phyloP scores from a whole-genome alignment of 2,888 invertebrate genomes.

The Polymixis flavicincta region DNA sequence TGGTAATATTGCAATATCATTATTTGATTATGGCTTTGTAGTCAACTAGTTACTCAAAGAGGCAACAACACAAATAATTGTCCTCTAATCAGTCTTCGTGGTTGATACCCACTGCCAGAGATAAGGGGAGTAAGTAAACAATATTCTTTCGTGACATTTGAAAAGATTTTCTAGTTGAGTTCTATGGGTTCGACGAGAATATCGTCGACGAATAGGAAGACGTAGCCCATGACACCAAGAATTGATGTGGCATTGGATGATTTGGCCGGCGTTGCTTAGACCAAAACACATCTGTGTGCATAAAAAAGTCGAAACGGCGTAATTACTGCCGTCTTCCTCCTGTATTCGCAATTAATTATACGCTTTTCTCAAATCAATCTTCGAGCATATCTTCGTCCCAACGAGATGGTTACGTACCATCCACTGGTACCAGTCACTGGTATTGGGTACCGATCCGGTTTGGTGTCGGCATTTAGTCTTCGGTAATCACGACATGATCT shows the following conservation, averaged over 20 bases:
- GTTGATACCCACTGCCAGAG: not conserved
- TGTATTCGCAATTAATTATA: not conserved
- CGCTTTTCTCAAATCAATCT: not conserved
- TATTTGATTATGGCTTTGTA: not conserved
- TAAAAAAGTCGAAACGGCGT: not conserved
- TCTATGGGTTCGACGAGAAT: not conserved
- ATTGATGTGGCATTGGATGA: not conserved
- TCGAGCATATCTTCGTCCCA: not conserved
- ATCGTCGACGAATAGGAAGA: not conserved
- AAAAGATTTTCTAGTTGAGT: not conserved
- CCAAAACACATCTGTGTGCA: not conserved
- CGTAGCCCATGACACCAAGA: not conserved
- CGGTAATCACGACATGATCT: conserved; percentile 5
- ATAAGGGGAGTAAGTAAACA: not conserved
- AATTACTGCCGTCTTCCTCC: conserved; percentile 6
- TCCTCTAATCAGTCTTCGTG: not conserved
- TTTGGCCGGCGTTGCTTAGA: not conserved
- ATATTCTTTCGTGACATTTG: not conserved
- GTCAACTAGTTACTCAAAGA: not conserved
- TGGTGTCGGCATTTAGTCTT: not conserved
- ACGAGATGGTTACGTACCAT: not conserved
- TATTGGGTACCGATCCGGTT: not conserved
- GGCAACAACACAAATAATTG: not conserved
- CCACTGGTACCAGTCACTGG: not conserved
- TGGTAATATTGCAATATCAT: too few relatives aligned